phyloP scores from a whole-genome alignment of 1,140 invertebrate genomes.

The Saccostrea glomerata region DNA sequence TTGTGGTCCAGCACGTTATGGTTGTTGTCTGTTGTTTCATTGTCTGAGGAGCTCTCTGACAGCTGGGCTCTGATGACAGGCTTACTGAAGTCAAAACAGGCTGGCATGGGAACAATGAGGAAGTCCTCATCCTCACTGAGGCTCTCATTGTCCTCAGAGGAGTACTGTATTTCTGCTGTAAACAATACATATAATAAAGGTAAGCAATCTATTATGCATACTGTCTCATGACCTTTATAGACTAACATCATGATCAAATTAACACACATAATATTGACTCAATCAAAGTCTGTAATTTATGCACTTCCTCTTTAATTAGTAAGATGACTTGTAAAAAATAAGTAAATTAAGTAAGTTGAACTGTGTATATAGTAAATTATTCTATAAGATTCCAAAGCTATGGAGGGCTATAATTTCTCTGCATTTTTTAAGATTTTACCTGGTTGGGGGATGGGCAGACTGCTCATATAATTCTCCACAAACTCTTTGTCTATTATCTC shows the following conservation, averaged over 20 bases:
- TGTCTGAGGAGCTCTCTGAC: slow-evolving; percentile 46
- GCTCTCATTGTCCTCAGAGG: slow-evolving; percentile 57
- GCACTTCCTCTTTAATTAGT: too few species aligned
- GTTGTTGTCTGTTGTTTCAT: slow-evolving; percentile 40
- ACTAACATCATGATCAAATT: too few species aligned
- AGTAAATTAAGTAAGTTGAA: too few species aligned
- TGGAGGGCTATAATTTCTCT: too few species aligned
- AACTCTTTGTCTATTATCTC: slow-evolving; percentile 49
- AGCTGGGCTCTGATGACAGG: slow-evolving; percentile 56
- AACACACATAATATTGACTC: too few species aligned
- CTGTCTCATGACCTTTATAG: too few species aligned
- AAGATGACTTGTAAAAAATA: too few species aligned
- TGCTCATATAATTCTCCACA: slow-evolving; percentile 60
- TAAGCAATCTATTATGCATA: too few species aligned
- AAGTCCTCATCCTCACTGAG: slow-evolving; percentile 69
- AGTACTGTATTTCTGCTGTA: neutral
- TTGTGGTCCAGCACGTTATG: slow-evolving; percentile 48
- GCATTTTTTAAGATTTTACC: too few species aligned
- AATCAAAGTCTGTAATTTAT: too few species aligned
- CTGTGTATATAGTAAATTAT: too few species aligned
- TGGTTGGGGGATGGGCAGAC: slow-evolving; percentile 53
- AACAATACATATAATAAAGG: neutral
- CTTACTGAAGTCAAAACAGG: slow-evolving; percentile 73
- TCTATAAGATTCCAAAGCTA: too few species aligned
- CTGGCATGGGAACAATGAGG: slow-evolving; percentile 76